Conservation (phyloP, 1,140 invertebrate genomes). For the Himalopsyche phryganea region DNA sequence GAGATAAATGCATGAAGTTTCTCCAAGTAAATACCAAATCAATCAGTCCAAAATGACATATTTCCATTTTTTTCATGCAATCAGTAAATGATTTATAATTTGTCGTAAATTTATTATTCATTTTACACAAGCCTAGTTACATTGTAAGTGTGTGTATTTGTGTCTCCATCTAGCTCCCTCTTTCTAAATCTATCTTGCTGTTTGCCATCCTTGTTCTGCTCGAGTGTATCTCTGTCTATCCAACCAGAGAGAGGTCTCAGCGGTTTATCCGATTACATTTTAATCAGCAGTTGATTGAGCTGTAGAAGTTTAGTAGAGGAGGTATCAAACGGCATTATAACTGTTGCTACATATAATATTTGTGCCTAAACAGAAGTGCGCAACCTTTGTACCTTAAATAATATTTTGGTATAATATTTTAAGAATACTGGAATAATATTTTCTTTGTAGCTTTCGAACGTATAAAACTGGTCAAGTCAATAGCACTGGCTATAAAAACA, state of each 20-base stretch:
- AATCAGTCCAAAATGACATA: no score
- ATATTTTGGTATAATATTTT: not conserved
- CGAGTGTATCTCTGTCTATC: not conserved
- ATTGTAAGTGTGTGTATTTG: no score
- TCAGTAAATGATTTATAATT: no score
- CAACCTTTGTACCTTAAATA: slow-evolving; percentile 7
- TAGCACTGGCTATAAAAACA: not conserved
- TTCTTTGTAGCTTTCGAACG: slow-evolving; percentile 15
- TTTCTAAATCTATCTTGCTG: no score
- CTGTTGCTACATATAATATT: slow-evolving; percentile 22
- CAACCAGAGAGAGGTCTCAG: slow-evolving; percentile 1
- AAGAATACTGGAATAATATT: slow-evolving; percentile 5
- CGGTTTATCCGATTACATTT: slow-evolving; percentile 35
- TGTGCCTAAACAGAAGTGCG: not conserved
- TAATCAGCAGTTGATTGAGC: slow-evolving; percentile 35
- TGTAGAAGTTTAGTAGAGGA: slow-evolving; percentile 12
- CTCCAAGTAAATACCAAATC: no score
- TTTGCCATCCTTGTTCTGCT: no score
- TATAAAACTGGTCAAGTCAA: slow-evolving; percentile 11
- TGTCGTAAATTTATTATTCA: no score
- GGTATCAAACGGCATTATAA: slow-evolving; percentile 27
- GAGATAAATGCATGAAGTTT: no score
- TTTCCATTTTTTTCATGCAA: no score
- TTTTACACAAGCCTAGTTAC: no score
- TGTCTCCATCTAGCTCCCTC: no score